Conservation (phyloP, 2,797 vertebrate species). For the Lacerta bilineata region DNA sequence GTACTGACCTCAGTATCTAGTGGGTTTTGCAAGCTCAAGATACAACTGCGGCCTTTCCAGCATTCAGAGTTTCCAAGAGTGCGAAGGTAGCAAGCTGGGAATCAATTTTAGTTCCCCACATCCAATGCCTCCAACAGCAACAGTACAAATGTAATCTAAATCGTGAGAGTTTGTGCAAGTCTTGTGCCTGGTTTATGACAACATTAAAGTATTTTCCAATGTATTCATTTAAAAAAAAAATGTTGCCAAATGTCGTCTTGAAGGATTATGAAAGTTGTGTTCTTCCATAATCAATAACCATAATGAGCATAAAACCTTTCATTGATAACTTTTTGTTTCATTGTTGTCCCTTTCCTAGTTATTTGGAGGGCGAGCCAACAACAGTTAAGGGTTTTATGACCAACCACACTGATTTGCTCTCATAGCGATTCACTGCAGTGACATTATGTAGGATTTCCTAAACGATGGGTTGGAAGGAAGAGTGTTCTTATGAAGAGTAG, state of each 20-base stretch:
- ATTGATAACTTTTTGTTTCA: constrained; percentile 61
- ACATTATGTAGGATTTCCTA: constrained; percentile 76
- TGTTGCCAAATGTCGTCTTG: constrained; percentile 83
- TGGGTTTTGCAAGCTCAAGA: constrained; percentile 62
- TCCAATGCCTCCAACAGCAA: constrained; percentile 67
- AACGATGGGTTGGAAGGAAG: constrained; percentile 63
- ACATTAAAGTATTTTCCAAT: constrained; percentile 88
- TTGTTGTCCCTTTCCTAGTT: constrained; percentile 66
- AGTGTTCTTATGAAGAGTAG: background rate
- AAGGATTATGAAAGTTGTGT: constrained; percentile 80
- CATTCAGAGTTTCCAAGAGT: constrained; percentile 56
- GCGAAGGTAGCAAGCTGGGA: constrained; percentile 61
- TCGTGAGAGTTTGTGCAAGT: constrained; percentile 71
- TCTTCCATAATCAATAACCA: constrained; percentile 79
- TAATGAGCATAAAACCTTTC: constrained; percentile 74
- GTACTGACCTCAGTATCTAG: constrained; percentile 98
- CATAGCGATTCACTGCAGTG: constrained; percentile 74
- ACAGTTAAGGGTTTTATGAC: constrained; percentile 74
- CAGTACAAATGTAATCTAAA: constrained; percentile 79
- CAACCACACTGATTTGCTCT: constrained; percentile 72
- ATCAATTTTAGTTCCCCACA: constrained; percentile 62
- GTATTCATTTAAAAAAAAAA: constrained; percentile 78
- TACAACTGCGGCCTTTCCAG: constrained; percentile 64
- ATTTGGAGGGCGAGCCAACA: constrained; percentile 75
- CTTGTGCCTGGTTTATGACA: constrained; percentile 87